phyloP scores from a whole-genome alignment of 2,113 vertebrate genomes.

The Oncorhynchus masou region DNA sequence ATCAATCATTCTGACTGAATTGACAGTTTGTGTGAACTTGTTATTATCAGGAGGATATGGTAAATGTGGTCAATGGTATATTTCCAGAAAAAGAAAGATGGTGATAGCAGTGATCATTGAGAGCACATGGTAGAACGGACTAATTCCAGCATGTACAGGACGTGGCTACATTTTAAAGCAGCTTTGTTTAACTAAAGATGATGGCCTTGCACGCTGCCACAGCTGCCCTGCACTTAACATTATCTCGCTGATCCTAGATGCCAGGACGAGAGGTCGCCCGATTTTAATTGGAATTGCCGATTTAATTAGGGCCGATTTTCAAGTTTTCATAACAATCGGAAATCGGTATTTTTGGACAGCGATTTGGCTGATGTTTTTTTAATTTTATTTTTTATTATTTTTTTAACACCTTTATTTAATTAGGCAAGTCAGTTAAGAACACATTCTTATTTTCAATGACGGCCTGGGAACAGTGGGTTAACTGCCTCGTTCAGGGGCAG shows the following conservation, averaged over 20 bases:
- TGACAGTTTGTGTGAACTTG: not conserved
- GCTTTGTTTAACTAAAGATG: conserved; percentile 13
- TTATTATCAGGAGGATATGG: not conserved
- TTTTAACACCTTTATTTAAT: too few species aligned
- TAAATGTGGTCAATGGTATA: not conserved
- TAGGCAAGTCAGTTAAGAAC: too few species aligned
- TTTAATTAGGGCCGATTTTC: too few species aligned
- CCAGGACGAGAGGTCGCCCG: too few species aligned
- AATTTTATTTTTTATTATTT: too few species aligned
- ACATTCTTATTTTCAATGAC: too few species aligned
- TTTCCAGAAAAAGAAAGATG: not conserved
- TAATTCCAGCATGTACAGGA: conserved; percentile 41
- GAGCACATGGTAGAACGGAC: conserved; percentile 21
- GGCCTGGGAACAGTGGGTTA: too few species aligned
- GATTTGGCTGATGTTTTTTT: too few species aligned
- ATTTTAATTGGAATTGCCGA: too few species aligned
- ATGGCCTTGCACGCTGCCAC: not conserved
- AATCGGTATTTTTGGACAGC: too few species aligned
- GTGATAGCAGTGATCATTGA: conserved; percentile 13
- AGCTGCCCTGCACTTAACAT: not conserved
- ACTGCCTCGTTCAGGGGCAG: too few species aligned
- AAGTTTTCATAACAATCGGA: too few species aligned
- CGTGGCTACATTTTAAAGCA: conserved; percentile 46
- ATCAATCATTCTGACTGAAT: not conserved
- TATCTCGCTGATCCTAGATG: conserved; percentile 49